Percentiles rank a stretch among this genome's conserved stretches.
Evolutionary conservation across 2,113 vertebrate genomes (phyloP).

Genomic region (Anhinga anhinga): DNA sequence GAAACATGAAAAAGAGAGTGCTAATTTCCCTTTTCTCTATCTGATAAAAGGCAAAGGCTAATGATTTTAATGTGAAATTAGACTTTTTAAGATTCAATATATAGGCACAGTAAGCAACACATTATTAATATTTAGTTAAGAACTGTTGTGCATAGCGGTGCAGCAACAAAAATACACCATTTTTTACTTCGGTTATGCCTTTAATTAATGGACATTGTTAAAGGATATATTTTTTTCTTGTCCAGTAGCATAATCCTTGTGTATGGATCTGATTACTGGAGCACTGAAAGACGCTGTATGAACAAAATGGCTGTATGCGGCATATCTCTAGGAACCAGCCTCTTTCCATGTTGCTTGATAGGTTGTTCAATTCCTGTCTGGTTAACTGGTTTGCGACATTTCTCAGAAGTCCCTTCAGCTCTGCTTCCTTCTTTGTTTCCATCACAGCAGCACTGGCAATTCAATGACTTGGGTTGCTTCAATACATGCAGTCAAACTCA

Average conservation of each 20-base stretch:
- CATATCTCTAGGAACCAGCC: constrained; percentile 38
- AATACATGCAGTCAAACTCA: background rate
- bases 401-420: background rate
- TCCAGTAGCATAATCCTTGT: background rate
- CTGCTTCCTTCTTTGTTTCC: constrained; percentile 1
- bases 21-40: background rate
- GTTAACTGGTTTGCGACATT: background rate
- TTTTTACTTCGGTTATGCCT: background rate
- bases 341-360: background rate
- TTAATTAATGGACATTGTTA: background rate
- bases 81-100: background rate
- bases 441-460: background rate
- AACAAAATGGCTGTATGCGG: background rate
- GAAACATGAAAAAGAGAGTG: constrained; percentile 25
- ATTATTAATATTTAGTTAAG: background rate
- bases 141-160: background rate
- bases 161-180: background rate
- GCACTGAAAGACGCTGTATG: background rate
- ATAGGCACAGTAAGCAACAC: background rate
- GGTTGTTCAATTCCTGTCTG: background rate
- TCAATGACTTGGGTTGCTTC: background rate
- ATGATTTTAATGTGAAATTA: background rate
- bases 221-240: background rate
- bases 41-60: background rate
- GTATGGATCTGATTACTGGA: background rate